Conservation (phyloP, 2,113 vertebrate genomes). For the Campylomormyrus numenius region DNA sequence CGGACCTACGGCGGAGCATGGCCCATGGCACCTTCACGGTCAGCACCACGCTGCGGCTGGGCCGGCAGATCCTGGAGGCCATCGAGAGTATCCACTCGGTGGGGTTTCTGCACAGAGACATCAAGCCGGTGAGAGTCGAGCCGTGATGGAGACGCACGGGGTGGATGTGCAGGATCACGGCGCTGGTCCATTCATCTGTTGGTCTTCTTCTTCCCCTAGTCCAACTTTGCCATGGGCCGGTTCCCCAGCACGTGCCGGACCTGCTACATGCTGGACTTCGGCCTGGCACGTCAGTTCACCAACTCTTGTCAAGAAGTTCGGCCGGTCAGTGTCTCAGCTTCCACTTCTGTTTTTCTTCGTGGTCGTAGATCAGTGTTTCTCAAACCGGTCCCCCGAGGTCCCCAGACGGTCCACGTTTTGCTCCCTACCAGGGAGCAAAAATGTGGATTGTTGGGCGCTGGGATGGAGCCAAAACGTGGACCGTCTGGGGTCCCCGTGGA, state of each 20-base stretch:
- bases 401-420: neutral
- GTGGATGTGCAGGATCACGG: neutral
- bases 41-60: conserved; percentile 87
- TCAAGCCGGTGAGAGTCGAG: conserved; percentile 81
- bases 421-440: neutral
- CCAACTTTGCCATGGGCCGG: conserved; percentile 97
- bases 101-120: conserved; percentile 93
- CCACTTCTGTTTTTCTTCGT: neutral
- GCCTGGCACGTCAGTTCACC: conserved; percentile 95
- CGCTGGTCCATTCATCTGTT: neutral
- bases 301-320: conserved; percentile 96
- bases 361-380: neutral
- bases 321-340: conserved; percentile 73
- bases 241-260: conserved; percentile 94
- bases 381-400: neutral
- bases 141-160: neutral
- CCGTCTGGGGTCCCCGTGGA: neutral
- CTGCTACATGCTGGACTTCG: conserved; percentile 98
- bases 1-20: conserved; percentile 90
- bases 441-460: neutral
- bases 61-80: conserved; percentile 89
- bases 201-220: conserved; percentile 57
- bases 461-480: neutral
- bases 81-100: conserved; percentile 98
- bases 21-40: conserved; percentile 87